Conservation (phyloP, 2,888 invertebrate genomes). For the Dasypolia templi region DNA sequence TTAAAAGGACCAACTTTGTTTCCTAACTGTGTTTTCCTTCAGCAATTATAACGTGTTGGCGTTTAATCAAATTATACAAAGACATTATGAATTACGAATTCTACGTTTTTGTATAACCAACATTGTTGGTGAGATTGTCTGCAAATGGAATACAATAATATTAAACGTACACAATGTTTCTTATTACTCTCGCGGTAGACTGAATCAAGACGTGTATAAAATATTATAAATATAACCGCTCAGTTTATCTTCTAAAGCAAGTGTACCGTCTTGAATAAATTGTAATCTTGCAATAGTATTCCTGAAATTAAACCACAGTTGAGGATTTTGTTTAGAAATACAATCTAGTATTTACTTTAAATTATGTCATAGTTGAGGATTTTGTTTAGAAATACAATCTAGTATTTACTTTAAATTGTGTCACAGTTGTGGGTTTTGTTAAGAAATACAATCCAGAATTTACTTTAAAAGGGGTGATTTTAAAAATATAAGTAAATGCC, state of each 20-base stretch:
- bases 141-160: conserved; percentile 23
- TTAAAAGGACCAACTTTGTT: too few relatives aligned
- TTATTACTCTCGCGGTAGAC: conserved; percentile 8
- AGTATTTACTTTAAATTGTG: conserved; percentile 3
- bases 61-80: not conserved
- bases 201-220: not conserved
- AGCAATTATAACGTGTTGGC: not conserved
- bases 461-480: too few relatives aligned
- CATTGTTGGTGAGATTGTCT: conserved; percentile 12
- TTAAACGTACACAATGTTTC: conserved; percentile 1
- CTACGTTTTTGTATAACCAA: not conserved
- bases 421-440: not conserved
- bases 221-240: conserved; percentile 8
- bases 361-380: not conserved
- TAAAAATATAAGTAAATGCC: too few relatives aligned
- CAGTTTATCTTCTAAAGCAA: conserved; percentile 5
- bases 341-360: not conserved
- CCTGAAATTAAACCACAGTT: not conserved
- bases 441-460: not conserved
- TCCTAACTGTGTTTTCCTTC: too few relatives aligned
- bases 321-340: not conserved
- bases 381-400: not conserved
- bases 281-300: conserved; percentile 11
- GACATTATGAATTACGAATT: not conserved
- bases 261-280: conserved; percentile 15